These are phyloP conservation scores for Listrodromus nycthemerus DNA, from an alignment of 2,888 invertebrate genomes.

Conservation along the genomic window DNA sequence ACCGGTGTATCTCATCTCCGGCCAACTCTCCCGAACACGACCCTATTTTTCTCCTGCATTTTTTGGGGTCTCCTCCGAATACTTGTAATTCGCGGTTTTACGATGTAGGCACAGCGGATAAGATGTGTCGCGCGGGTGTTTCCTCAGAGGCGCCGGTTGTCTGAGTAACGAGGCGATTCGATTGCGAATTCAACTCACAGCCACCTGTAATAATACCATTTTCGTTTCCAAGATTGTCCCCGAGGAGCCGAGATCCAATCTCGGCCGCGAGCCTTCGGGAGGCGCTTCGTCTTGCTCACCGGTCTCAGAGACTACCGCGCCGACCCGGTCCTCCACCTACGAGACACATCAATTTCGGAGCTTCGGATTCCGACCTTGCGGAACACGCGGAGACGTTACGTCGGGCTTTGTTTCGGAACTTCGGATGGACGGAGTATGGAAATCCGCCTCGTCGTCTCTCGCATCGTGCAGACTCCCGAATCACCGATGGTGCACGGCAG, in stretches of 20 bases:
- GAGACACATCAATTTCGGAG: constrained; percentile 40
- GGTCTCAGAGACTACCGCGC: not conserved
- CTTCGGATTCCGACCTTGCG: not conserved
- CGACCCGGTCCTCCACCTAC: constrained; percentile 11
- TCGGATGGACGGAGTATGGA: not conserved
- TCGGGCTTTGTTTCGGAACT: not conserved
- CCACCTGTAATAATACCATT: constrained; percentile 34
- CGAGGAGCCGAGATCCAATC: constrained; percentile 60
- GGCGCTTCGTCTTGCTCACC: constrained; percentile 37
- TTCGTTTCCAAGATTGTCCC: constrained; percentile 48
- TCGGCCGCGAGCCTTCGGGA: not conserved
- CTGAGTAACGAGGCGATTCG: constrained; percentile 6
- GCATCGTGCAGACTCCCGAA: not conserved
- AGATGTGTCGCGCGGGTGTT: not conserved
- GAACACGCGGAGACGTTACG: not conserved
- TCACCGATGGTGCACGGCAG: not conserved
- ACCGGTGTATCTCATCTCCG: constrained; percentile 4
- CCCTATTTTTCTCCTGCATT: not conserved
- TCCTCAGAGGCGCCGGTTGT: not conserved
- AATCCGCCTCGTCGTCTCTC: not conserved
- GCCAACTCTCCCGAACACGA: not conserved
- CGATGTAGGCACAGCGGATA: not conserved
- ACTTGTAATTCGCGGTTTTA: constrained; percentile 33
- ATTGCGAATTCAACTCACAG: constrained; percentile 57
- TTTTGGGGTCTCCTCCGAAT: not conserved